phyloP scores from a whole-genome alignment of 2,113 vertebrate species.

The Protobothrops flavoviridis region DNA sequence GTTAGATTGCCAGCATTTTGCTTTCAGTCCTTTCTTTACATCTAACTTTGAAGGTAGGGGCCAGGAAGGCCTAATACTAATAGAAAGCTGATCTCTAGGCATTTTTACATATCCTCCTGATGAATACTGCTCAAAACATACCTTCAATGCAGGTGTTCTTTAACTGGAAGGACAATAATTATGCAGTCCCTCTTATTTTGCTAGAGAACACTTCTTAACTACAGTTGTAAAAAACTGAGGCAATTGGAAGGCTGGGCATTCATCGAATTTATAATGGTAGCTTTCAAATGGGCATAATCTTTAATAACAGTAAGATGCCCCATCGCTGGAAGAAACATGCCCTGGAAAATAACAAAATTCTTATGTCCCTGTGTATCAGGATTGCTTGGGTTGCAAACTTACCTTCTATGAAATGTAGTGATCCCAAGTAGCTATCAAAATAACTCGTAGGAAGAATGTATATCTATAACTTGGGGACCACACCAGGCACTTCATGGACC shows the following conservation, averaged over 20 bases:
- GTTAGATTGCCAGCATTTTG: constrained; percentile 22
- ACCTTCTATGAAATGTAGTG: background rate
- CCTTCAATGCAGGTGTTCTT: background rate
- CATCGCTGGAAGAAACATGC: background rate
- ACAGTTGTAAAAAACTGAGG: background rate
- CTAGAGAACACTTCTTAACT: background rate
- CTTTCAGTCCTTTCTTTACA: constrained; percentile 33
- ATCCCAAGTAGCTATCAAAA: background rate
- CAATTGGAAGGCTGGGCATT: background rate
- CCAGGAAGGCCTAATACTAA: constrained; percentile 16
- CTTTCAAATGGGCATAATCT: background rate
- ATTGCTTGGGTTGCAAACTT: background rate
- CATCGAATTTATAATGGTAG: background rate
- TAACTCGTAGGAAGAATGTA: background rate
- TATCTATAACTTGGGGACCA: background rate
- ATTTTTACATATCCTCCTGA: background rate
- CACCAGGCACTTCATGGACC: background rate
- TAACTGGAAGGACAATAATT: background rate
- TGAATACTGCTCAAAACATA: background rate
- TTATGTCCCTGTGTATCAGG: background rate
- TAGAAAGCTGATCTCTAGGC: background rate
- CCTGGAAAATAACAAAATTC: background rate
- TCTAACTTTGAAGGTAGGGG: constrained; percentile 10
- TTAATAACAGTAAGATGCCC: background rate
- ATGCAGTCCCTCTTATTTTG: background rate